Conservation (phyloP, 2,797 vertebrate species). For the Sebastes minor region DNA sequence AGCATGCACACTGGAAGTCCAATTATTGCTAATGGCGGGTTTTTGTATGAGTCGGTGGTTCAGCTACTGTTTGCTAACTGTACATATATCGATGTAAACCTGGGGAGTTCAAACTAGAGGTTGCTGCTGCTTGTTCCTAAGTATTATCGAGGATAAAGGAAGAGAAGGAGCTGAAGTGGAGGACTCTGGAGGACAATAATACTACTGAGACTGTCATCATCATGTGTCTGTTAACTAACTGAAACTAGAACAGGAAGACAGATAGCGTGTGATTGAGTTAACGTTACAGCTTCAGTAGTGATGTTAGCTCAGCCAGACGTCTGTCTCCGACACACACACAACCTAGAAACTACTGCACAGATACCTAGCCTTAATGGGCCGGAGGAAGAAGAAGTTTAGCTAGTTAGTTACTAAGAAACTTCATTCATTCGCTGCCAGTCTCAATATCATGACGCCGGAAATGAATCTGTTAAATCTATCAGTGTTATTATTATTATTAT, state of each 20-base stretch:
- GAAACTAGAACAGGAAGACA: conserved; percentile 29
- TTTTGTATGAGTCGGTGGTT: conserved; percentile 55
- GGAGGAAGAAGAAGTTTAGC: conserved; percentile 1
- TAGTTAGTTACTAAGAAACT: conserved; percentile 11
- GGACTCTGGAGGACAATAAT: neutral
- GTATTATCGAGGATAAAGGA: neutral
- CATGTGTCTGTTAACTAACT: conserved; percentile 42
- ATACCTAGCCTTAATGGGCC: conserved; percentile 9
- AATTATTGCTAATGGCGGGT: conserved; percentile 78
- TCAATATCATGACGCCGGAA: conserved; percentile 31
- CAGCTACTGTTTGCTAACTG: neutral
- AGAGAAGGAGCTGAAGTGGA: neutral
- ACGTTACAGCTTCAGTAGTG: neutral
- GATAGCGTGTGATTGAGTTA: conserved; percentile 5
- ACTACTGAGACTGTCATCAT: conserved; percentile 2
- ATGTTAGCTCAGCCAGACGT: conserved; percentile 10
- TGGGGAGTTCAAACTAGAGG: neutral
- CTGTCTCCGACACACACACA: too few relatives aligned
- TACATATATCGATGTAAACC: neutral
- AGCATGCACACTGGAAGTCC: conserved; percentile 72
- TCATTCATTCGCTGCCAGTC: conserved; percentile 27
- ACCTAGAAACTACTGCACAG: neutral
- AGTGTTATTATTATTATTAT: neutral
- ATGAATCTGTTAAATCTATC: conserved; percentile 29
- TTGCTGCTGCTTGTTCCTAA: neutral